Base-by-base conservation (phyloP, 2,113 vertebrate species). In the Vombatus ursinus region DNA sequence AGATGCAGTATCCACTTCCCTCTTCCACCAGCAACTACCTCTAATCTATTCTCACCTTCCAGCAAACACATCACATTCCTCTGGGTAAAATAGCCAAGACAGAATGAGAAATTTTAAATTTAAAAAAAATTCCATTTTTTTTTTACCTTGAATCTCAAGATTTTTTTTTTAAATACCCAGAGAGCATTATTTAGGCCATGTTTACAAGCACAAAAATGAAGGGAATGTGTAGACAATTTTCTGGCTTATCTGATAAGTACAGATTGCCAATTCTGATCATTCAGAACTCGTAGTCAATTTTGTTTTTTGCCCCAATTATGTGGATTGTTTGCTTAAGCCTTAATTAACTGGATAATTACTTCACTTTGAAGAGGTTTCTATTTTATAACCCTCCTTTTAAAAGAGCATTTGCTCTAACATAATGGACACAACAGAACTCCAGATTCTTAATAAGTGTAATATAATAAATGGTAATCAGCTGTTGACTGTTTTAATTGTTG, bases 1-100 rank as follows among this genome's bases (percentile, higher is more conserved):
- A 98, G 98, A 98, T 98, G 98, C 98, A 98, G 98, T 98, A 98
- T 98, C 98, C 98, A 98, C 98, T 98, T 98, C 97, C 50, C 54
- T 94, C 52, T 54, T 93, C 95, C 92, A 96, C 24, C 54, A 95
- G 93, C 89, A 19, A n/a, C 68, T 97, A 49, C 53, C 93, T 92
- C 95, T 61, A 7, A 50, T 77, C 77, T 84, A 25, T 19, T 93
- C 8, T 49, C 52, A 92, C 44, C 90, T 92, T 96, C 19, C 90
- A 93, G 93, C 95, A 96, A 97, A 97, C 97, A 96, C 47, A 96
- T n/a, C 49, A 92, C 31, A 95, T 96, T 98, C 57, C 94, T 94
- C 92, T 95, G 96, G 96, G 84, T 97, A 96, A 94, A 96, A 95
- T 94, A 96, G 0, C 14, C 94, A 97, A n/a, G 95, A 96, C 61